Evolutionary conservation across 2,113 vertebrate genomes (phyloP).

Genomic region (Phrynosoma blainvillii): DNA sequence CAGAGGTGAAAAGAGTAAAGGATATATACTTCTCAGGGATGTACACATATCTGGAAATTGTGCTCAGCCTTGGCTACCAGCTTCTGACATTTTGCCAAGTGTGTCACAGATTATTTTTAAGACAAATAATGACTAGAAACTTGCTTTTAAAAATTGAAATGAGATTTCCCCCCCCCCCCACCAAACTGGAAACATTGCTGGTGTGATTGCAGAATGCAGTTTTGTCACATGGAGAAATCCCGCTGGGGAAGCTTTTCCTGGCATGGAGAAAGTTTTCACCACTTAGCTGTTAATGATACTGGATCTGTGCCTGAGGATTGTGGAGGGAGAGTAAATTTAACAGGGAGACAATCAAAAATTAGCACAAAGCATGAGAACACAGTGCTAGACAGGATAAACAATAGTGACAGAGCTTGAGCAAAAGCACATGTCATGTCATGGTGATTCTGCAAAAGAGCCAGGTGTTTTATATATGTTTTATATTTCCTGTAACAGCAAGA

Average conservation of each 20-base stretch:
- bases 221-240: neutral
- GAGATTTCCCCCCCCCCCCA: neutral
- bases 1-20: neutral
- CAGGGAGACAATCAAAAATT: neutral
- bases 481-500: rapidly evolving
- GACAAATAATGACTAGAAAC: neutral
- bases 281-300: neutral
- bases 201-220: neutral
- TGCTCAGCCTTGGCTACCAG: neutral
- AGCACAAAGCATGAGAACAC: neutral
- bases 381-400: rapidly evolving
- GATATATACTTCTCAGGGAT: neutral
- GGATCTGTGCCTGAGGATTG: neutral
- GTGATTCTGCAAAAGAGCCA: neutral
- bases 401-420: neutral
- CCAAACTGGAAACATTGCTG: neutral
- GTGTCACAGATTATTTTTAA: neutral
- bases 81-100: neutral
- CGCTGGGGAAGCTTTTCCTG: neutral
- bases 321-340: neutral
- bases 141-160: neutral
- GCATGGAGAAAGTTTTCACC: neutral
- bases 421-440: neutral
- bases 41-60: neutral
- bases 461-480: neutral